Evolutionary conservation across 2,113 vertebrate genomes (phyloP), one percentile per base, ranked within the genome.

Genomic region (Corvus moneduloides): DNA sequence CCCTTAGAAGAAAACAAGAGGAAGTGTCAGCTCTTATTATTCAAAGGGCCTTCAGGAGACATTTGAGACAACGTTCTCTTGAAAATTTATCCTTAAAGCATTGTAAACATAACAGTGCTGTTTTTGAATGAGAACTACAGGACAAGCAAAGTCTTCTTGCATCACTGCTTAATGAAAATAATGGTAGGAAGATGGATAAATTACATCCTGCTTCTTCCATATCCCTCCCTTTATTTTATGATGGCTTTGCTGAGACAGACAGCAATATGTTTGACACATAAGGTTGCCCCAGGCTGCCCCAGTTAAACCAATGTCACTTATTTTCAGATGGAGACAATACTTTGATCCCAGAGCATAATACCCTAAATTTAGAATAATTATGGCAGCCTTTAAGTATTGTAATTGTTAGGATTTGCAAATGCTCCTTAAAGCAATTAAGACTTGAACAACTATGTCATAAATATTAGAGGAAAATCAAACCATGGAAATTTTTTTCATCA

Each of bases 1-100:
- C 99, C 2, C 98, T 99, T 68, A 98, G 97, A 51, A 98, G 98
- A 69, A 99, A 98, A 87, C 98, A 99, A 81, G 99, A 99, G 85
- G 99, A 99, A 32, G 97, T 98, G 37, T 98, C 99, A 0, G 99
- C 98, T 2, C 69, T 96, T 15, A 5, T 98, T 54, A 99, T 99
- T 88, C 99, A 99, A 93, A 98, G 98, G 55, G 98, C 98, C 83
- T 99, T 98, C 93, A 98, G 99, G 84, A 98, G 96, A 62, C 95
- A 99, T 95, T 94, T 99, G 95, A 44, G 94, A 64, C 97, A 96
- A 8, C 97, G 96, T 67, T 97, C 87, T 63, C 79, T 97, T 95
- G 98, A 97, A 79, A 98, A 97, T n/a, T 94, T 92, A 0, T 97
- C 98, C 37, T 94, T 98, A 33, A 92, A 98, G 91, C 96, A 75